phyloP scores from a whole-genome alignment of 2,797 vertebrate genomes.

The Lagocephalus sceleratus region DNA sequence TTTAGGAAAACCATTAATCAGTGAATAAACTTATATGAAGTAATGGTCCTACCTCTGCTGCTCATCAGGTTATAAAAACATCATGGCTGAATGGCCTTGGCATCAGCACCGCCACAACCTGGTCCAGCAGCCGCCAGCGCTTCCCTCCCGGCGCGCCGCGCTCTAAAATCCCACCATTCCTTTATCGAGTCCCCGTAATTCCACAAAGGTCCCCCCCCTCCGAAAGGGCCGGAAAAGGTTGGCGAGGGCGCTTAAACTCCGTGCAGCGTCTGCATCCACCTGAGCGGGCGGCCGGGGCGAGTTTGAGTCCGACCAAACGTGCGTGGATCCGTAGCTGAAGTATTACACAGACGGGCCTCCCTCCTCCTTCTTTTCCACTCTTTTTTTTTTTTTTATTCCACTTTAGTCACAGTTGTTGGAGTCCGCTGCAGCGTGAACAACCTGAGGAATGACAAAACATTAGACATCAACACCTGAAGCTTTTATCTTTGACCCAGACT shows the following conservation, averaged over 20 bases:
- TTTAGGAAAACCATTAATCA: not conserved
- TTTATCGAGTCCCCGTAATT: constrained; percentile 39
- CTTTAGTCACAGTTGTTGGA: constrained; percentile 44
- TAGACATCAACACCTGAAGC: constrained; percentile 32
- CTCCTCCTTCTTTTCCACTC: constrained; percentile 5
- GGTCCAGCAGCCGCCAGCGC: constrained; percentile 39
- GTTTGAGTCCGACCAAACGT: constrained; percentile 31
- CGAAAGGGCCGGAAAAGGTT: constrained; percentile 2
- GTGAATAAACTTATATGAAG: no score
- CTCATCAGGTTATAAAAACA: constrained; percentile 74
- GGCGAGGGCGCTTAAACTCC: constrained; percentile 32
- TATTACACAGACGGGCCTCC: constrained; percentile 9
- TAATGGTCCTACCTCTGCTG: constrained; percentile 61
- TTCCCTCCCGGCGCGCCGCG: constrained; percentile 50
- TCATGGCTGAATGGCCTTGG: constrained; percentile 60
- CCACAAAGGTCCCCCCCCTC: constrained; percentile 40
- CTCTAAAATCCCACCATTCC: constrained; percentile 56
- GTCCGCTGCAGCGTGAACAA: constrained; percentile 44
- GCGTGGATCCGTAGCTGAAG: constrained; percentile 34
- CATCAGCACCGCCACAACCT: constrained; percentile 50
- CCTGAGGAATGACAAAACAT: constrained; percentile 60
- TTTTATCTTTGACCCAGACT: constrained; percentile 29
- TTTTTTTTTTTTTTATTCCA: constrained; percentile 5
- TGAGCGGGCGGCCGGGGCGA: constrained; percentile 20
- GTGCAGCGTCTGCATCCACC: constrained; percentile 14